Evolutionary conservation across 2,797 vertebrate genomes (phyloP).

Genomic region (Rhabdophis nuchalis): DNA sequence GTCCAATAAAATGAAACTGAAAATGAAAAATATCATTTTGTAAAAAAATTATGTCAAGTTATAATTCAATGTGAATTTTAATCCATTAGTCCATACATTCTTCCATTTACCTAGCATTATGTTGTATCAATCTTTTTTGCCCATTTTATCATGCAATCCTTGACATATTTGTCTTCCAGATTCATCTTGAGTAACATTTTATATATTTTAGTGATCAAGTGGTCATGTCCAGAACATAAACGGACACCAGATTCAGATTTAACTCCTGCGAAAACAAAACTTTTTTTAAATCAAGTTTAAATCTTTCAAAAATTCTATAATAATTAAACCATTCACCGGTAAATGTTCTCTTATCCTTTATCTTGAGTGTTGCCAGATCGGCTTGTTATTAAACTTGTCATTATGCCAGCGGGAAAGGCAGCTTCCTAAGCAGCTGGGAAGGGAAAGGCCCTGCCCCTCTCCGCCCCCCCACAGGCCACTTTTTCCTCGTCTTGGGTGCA

Average conservation of each 20-base stretch:
- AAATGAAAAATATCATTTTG: no score
- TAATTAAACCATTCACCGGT: not conserved
- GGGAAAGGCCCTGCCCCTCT: not conserved
- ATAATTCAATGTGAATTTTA: not conserved
- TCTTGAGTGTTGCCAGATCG: not conserved
- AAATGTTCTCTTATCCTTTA: not conserved
- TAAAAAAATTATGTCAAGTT: not conserved
- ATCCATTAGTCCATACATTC: not conserved
- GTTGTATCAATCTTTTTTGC: not conserved
- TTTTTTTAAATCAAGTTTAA: not conserved
- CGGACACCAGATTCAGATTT: not conserved
- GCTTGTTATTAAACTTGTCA: not conserved
- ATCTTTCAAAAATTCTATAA: not conserved
- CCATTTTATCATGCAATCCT: not conserved
- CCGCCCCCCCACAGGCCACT: rapidly evolving
- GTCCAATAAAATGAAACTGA: no score
- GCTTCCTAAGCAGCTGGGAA: not conserved
- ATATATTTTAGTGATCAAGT: not conserved
- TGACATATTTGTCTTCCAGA: not conserved
- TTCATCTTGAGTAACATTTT: not conserved
- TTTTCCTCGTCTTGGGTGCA: not conserved
- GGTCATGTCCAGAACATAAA: not conserved
- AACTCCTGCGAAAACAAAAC: not conserved
- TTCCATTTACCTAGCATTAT: not conserved
- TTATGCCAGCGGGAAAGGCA: not conserved